Conservation (phyloP, 2,113 vertebrate species). For the Syngnathus typhle region DNA sequence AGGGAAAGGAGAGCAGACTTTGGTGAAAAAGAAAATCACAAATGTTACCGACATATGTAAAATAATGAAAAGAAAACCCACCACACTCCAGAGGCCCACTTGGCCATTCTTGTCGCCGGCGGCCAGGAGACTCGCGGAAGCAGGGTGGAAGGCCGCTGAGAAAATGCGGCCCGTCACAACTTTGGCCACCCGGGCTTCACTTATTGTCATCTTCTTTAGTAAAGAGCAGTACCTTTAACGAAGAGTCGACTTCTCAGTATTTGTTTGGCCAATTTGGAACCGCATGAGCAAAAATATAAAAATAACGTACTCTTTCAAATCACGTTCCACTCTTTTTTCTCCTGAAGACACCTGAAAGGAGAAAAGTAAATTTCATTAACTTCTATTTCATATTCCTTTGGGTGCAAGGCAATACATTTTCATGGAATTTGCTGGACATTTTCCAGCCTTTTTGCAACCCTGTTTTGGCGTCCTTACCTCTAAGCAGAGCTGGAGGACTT, state of each 20-base stretch:
- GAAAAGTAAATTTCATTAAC: background rate
- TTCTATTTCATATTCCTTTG: background rate
- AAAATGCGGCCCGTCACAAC: constrained; percentile 70
- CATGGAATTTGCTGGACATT: background rate
- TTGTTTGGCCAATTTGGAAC: background rate
- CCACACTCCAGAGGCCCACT: constrained; percentile 83
- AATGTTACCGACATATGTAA: background rate
- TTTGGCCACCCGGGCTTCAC: constrained; percentile 67
- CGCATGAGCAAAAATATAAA: background rate
- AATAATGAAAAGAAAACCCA: constrained; percentile 50
- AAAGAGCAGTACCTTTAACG: constrained; percentile 67
- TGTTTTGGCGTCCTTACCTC: constrained; percentile 35
- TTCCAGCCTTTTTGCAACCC: background rate
- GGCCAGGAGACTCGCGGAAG: constrained; percentile 72
- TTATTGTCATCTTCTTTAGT: constrained; percentile 72
- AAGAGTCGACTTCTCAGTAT: background rate
- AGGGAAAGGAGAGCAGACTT: background rate
- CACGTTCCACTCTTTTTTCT: constrained; percentile 15
- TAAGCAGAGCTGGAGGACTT: constrained; percentile 51
- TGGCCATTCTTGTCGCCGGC: constrained; percentile 77
- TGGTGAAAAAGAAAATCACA: background rate
- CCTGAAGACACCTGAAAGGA: constrained; percentile 29
- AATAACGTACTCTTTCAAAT: constrained; percentile 51
- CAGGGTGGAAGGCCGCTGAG: constrained; percentile 81
- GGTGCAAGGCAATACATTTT: background rate